A percentile compares a stretch with the other conserved stretches of the same genome.
Evolutionary conservation across 2,888 invertebrate genomes (phyloP).

Genomic region (Campaea margaritaria): DNA sequence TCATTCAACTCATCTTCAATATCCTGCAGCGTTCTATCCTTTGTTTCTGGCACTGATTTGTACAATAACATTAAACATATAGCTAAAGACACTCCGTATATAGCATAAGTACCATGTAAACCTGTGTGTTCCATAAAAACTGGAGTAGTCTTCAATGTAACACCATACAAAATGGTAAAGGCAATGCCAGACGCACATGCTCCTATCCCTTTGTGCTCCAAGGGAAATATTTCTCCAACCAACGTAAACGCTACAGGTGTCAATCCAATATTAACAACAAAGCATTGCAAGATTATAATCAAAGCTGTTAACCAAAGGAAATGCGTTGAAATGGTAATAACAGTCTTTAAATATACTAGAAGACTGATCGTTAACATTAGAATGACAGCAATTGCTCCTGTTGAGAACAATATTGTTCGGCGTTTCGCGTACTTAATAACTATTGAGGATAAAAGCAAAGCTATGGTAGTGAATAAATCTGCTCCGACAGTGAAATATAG

Average conservation of each 20-base stretch:
- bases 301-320: conserved; percentile 48
- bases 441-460: conserved; percentile 46
- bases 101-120: conserved; percentile 49
- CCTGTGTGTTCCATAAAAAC: conserved; percentile 50
- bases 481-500: conserved; percentile 52
- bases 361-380: conserved; percentile 51
- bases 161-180: conserved; percentile 49
- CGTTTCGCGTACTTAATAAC: conserved; percentile 49
- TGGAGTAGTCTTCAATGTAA: conserved; percentile 53
- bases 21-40: conserved; percentile 55
- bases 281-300: conserved; percentile 48
- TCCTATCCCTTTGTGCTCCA: conserved; percentile 55
- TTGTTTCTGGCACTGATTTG: conserved; percentile 58
- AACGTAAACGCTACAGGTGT: conserved; percentile 51
- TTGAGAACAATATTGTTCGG: conserved; percentile 49
- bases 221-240: conserved; percentile 56
- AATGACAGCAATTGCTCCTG: conserved; percentile 43
- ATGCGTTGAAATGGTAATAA: conserved; percentile 23
- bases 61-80: conserved; percentile 48
- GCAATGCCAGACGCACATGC: conserved; percentile 49
- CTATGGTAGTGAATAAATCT: conserved; percentile 49
- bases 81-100: conserved; percentile 47
- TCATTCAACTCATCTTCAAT: conserved; percentile 55
- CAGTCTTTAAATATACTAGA: conserved; percentile 43
- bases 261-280: conserved; percentile 49